Conservation (phyloP, 1,140 invertebrate species). For the Archegozetes longisetosus region DNA sequence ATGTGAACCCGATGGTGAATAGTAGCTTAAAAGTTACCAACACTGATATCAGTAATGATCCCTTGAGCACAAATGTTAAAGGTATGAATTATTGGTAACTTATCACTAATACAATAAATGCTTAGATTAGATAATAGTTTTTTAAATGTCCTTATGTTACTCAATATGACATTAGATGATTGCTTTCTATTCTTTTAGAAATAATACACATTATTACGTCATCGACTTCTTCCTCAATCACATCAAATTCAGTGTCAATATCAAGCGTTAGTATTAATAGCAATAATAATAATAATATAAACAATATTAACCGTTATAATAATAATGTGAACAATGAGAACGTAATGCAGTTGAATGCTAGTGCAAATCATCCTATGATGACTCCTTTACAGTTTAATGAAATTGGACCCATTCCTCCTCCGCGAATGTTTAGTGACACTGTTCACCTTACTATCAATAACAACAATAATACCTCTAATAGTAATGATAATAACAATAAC, state of each 20-base stretch:
- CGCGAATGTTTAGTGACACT: slow-evolving; percentile 56
- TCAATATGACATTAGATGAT: too few species aligned
- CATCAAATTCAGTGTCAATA: neutral
- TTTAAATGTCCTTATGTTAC: too few species aligned
- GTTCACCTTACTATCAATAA: neutral
- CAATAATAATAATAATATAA: neutral
- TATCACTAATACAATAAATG: too few species aligned
- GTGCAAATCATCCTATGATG: neutral
- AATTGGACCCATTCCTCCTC: slow-evolving; percentile 83
- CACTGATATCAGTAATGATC: neutral
- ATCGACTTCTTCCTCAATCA: neutral
- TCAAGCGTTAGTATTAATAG: neutral
- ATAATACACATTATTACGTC: neutral
- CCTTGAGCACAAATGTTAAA: too few species aligned
- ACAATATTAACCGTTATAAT: neutral
- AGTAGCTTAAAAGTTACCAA: neutral
- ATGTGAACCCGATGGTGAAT: neutral
- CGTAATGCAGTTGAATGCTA: neutral
- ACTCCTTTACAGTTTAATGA: slow-evolving; percentile 40
- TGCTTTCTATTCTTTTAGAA: too few species aligned
- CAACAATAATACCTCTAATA: neutral
- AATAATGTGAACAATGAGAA: too few species aligned
- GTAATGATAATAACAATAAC: neutral
- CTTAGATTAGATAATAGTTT: too few species aligned
- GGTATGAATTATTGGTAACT: too few species aligned